Percentiles rank a stretch among this genome's conserved stretches.
Evolutionary conservation across 1,140 invertebrate species (phyloP).

Genomic region (Drosophila trapezifrons): DNA sequence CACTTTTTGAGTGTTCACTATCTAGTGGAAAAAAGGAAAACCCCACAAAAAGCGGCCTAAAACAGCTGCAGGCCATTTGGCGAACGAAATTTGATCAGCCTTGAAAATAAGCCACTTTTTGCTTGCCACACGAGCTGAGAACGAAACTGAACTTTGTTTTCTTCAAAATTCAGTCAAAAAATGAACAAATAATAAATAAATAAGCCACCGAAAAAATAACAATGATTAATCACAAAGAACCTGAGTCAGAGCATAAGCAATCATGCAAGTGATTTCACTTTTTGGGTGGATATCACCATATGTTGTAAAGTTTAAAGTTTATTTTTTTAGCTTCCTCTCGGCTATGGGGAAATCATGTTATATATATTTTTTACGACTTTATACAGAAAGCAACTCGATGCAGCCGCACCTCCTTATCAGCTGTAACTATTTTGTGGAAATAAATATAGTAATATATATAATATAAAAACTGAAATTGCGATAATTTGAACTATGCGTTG

Average conservation of each 20-base stretch:
- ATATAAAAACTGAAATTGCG: slow-evolving; percentile 60
- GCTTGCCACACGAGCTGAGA: background rate
- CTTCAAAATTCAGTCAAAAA: slow-evolving; percentile 3
- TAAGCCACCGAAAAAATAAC: slow-evolving; percentile 14
- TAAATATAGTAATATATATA: slow-evolving; percentile 38
- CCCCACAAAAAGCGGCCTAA: slow-evolving; percentile 18
- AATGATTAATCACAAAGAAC: slow-evolving; percentile 38
- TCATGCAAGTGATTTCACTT: slow-evolving; percentile 7
- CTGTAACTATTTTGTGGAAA: slow-evolving; percentile 56
- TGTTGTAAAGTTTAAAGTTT: slow-evolving; percentile 12
- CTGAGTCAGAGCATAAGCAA: slow-evolving; percentile 25
- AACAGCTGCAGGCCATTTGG: slow-evolving; percentile 63
- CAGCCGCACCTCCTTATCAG: slow-evolving; percentile 45
- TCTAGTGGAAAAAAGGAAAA: slow-evolving; percentile 36
- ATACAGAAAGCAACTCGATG: slow-evolving; percentile 16
- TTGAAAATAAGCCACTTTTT: slow-evolving; percentile 22
- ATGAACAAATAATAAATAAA: background rate
- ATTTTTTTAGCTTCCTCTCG: slow-evolving; percentile 2
- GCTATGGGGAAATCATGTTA: slow-evolving; percentile 11
- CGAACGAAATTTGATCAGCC: slow-evolving; percentile 48
- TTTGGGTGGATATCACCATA: slow-evolving; percentile 10
- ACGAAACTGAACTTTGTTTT: slow-evolving; percentile 19
- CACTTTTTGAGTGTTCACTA: slow-evolving; percentile 59
- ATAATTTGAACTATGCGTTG: slow-evolving; percentile 71
- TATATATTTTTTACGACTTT: slow-evolving; percentile 50